Evolutionary conservation across 2,113 vertebrate species (phyloP).

Genomic region (Orientallactaga bullata): DNA sequence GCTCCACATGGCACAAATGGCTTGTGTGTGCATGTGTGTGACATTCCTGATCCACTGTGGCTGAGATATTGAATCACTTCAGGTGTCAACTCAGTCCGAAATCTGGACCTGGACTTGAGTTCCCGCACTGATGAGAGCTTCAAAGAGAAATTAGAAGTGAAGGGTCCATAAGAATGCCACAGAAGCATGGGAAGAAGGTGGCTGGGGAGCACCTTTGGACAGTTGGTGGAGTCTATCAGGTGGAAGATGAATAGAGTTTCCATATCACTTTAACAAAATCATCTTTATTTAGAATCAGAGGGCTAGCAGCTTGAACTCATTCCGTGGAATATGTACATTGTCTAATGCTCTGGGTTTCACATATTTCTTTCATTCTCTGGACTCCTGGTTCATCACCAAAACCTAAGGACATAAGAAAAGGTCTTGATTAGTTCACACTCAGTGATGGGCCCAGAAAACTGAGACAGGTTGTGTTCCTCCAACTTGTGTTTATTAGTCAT

Average conservation of each 20-base stretch:
- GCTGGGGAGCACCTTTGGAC: background rate
- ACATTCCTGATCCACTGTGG: background rate
- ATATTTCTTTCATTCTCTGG: background rate
- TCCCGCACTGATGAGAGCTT: background rate
- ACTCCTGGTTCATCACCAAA: background rate
- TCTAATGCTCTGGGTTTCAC: background rate
- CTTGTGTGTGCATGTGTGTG: background rate
- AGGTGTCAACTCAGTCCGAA: background rate
- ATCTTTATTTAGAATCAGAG: conserved; percentile 37
- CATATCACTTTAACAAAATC: background rate
- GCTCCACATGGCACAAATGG: too few species aligned
- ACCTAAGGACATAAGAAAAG: conserved; percentile 25
- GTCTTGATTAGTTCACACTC: background rate
- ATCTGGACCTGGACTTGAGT: background rate
- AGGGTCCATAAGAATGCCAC: background rate
- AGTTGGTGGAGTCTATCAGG: background rate
- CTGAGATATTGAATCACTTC: background rate
- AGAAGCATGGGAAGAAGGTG: background rate
- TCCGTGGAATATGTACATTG: background rate
- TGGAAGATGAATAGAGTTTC: background rate
- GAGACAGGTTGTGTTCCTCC: background rate
- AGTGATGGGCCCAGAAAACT: background rate
- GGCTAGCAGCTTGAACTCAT: background rate
- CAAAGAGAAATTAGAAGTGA: background rate
- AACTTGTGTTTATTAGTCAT: fast-evolving